Evolutionary conservation across 2,797 vertebrate species (phyloP).

Genomic region (Dromococcyx pavoninus): DNA sequence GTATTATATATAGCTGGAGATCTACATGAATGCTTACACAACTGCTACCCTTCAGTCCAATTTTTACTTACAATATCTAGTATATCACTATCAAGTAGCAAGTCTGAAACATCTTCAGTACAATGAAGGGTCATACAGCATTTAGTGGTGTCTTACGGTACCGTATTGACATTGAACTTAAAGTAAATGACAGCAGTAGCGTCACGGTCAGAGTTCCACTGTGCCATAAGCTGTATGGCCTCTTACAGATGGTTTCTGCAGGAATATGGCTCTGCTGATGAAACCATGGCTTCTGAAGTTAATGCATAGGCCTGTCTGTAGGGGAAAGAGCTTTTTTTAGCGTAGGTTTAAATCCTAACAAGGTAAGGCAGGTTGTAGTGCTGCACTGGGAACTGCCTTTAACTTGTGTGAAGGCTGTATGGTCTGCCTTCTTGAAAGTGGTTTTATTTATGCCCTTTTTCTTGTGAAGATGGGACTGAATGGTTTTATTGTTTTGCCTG

Average conservation of each 20-base stretch:
- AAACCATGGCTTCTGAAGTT: not conserved
- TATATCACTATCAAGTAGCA: no score
- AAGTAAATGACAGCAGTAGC: not conserved
- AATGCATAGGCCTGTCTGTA: rapidly evolving
- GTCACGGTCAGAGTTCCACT: not conserved
- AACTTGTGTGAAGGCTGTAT: not conserved
- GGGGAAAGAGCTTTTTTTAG: not conserved
- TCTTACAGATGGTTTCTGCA: not conserved
- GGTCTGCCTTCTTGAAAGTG: not conserved
- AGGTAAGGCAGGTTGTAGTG: not conserved
- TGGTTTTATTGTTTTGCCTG: not conserved
- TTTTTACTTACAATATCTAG: rapidly evolving
- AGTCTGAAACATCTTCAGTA: not conserved
- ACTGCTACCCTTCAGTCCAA: rapidly evolving
- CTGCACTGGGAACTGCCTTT: not conserved
- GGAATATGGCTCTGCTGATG: not conserved
- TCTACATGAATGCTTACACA: rapidly evolving
- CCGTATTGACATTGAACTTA: rapidly evolving
- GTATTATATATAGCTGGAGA: rapidly evolving
- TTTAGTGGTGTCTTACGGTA: not conserved
- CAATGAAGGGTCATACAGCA: rapidly evolving
- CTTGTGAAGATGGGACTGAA: not conserved
- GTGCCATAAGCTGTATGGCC: not conserved
- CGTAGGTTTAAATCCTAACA: not conserved
- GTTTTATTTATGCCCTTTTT: not conserved